phyloP scores from a whole-genome alignment of 2,888 invertebrate species.

The Villa cingulata region DNA sequence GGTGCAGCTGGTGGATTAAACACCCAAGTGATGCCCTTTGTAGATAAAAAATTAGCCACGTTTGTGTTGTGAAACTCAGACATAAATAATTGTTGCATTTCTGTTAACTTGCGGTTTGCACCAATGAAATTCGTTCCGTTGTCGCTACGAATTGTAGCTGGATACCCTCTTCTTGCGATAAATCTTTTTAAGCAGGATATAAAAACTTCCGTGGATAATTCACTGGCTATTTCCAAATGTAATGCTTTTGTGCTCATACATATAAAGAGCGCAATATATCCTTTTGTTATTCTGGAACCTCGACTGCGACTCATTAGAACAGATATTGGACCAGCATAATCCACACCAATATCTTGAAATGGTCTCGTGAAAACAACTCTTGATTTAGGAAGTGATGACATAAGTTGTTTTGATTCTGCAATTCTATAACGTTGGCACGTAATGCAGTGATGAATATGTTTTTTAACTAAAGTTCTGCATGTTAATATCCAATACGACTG shows the following conservation, averaged over 20 bases:
- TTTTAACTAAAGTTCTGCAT: not conserved
- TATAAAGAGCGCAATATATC: too few relatives aligned
- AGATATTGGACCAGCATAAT: conserved; percentile 8
- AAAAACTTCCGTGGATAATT: not conserved
- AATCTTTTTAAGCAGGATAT: not conserved
- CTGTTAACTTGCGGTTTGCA: not conserved
- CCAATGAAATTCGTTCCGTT: not conserved
- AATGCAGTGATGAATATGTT: not conserved
- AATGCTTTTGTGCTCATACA: not conserved
- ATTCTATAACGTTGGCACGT: not conserved
- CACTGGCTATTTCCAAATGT: not conserved
- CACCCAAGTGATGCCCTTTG: not conserved
- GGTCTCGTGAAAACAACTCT: not conserved
- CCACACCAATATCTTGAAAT: conserved; percentile 9
- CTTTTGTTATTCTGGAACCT: too few relatives aligned
- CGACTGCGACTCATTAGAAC: not conserved
- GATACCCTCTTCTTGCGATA: not conserved
- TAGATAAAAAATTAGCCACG: too few relatives aligned
- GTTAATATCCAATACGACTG: not conserved
- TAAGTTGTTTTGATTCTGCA: not conserved
- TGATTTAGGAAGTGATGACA: not conserved
- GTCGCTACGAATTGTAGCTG: not conserved
- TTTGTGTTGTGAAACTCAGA: too few relatives aligned
- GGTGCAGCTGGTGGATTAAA: not conserved
- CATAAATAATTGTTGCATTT: too few relatives aligned